These are phyloP conservation scores for Trachops cirrhosus DNA, from an alignment of 2,797 vertebrate genomes.

Conservation along the genomic window DNA sequence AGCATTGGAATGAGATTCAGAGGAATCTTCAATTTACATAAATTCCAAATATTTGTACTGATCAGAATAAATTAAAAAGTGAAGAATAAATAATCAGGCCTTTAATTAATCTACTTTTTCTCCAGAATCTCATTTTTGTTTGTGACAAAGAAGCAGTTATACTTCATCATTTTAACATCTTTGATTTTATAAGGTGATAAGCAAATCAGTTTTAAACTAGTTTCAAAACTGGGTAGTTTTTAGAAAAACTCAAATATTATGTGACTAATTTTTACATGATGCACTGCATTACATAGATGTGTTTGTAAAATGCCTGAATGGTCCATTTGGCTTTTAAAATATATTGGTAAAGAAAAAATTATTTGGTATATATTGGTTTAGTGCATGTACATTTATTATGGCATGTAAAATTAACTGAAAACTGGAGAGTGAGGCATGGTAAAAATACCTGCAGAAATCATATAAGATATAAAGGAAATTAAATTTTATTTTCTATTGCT, in stretches of 20 bases:
- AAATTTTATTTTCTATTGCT: background rate
- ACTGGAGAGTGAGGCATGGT: background rate
- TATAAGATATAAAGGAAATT: conserved; percentile 4
- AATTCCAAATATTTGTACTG: background rate
- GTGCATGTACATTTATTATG: background rate
- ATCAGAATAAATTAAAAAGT: background rate
- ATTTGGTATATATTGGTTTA: background rate
- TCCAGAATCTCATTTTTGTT: background rate
- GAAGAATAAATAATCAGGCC: background rate
- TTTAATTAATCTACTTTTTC: background rate
- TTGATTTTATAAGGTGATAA: background rate
- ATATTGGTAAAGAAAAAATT: background rate
- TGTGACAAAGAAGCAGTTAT: background rate
- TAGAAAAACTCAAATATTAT: background rate
- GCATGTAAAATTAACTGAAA: background rate
- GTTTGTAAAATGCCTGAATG: background rate
- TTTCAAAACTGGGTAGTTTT: background rate
- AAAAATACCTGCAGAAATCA: background rate
- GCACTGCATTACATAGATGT: background rate
- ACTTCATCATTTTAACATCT: background rate
- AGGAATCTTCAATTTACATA: background rate
- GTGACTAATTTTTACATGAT: background rate
- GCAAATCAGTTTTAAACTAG: background rate
- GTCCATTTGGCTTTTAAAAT: conserved; percentile 2
- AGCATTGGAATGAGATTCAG: background rate